Percentiles rank a stretch among this genome's conserved stretches.
Conservation (phyloP, 2,888 invertebrate genomes). For the Uropetala carovei region DNA sequence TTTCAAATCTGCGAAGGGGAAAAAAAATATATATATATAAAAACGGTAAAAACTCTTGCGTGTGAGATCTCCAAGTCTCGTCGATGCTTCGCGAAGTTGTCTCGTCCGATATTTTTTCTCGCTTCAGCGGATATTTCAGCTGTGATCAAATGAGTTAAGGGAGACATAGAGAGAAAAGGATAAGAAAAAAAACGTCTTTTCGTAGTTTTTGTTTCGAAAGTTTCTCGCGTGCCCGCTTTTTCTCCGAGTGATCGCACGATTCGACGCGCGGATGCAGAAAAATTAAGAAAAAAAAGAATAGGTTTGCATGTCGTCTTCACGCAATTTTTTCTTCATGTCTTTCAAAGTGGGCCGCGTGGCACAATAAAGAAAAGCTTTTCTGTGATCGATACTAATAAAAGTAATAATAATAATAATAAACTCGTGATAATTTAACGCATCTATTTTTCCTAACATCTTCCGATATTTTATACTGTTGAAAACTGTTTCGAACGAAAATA, state of each 20-base stretch:
- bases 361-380: neutral
- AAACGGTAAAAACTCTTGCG: neutral
- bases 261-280: no score
- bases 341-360: neutral
- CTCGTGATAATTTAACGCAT: neutral
- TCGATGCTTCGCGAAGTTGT: neutral
- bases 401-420: neutral
- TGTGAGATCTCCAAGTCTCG: neutral
- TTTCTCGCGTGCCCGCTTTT: neutral
- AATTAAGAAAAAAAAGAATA: neutral
- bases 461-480: neutral
- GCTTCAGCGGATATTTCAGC: neutral
- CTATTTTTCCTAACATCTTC: slow-evolving; percentile 21
- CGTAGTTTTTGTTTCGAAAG: neutral
- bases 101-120: neutral
- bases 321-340: neutral
- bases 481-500: neutral
- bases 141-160: neutral
- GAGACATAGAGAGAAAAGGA: neutral
- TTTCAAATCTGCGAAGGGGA: neutral
- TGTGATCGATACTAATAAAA: slow-evolving; percentile 9
- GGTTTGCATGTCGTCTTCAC: neutral
- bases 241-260: neutral
- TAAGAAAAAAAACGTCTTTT: neutral
- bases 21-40: no score